Percentiles rank a stretch among this genome's conserved stretches.
phyloP scores from a whole-genome alignment of 2,888 invertebrate genomes.

The Drosophila silvestris region DNA sequence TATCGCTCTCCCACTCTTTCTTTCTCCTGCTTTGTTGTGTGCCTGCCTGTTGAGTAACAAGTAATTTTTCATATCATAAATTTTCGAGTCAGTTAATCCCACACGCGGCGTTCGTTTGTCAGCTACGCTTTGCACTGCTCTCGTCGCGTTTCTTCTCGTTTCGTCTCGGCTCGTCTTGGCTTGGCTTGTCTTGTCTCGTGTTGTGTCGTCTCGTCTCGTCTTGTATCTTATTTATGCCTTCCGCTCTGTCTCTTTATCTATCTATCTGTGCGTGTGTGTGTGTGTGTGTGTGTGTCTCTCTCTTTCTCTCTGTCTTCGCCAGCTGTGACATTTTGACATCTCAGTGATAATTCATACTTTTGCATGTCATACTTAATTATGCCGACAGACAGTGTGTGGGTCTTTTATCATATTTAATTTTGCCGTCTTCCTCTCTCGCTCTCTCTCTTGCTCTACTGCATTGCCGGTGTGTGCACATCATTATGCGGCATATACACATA shows the following conservation, averaged over 20 bases:
- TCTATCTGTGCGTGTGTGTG: conserved; percentile 7
- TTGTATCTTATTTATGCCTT: conserved; percentile 65
- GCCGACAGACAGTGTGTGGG: conserved; percentile 78
- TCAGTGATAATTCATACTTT: conserved; percentile 85
- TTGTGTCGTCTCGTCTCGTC: conserved; percentile 21
- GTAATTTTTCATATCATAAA: conserved; percentile 83
- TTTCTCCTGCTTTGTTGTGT: conserved; percentile 8
- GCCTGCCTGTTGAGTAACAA: conserved; percentile 63
- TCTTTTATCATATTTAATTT: conserved; percentile 79
- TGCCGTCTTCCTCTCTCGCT: conserved; percentile 12
- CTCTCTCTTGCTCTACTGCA: conserved; percentile 16
- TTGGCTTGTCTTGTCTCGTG: conserved; percentile 7
- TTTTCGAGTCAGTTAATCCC: conserved; percentile 83
- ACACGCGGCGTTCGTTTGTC: conserved; percentile 79
- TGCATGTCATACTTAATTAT: conserved; percentile 84
- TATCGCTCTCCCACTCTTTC: conserved; percentile 35
- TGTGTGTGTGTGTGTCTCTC: background rate
- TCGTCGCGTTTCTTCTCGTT: conserved; percentile 3
- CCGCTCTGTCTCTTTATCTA: conserved; percentile 58
- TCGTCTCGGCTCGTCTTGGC: conserved; percentile 16
- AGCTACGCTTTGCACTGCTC: conserved; percentile 37
- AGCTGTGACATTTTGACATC: conserved; percentile 83
- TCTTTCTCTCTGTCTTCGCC: conserved; percentile 60
- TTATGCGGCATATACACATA: conserved; percentile 45
- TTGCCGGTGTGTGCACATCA: conserved; percentile 62